Conservation (phyloP, 2,113 vertebrate genomes). For the Riparia riparia region DNA sequence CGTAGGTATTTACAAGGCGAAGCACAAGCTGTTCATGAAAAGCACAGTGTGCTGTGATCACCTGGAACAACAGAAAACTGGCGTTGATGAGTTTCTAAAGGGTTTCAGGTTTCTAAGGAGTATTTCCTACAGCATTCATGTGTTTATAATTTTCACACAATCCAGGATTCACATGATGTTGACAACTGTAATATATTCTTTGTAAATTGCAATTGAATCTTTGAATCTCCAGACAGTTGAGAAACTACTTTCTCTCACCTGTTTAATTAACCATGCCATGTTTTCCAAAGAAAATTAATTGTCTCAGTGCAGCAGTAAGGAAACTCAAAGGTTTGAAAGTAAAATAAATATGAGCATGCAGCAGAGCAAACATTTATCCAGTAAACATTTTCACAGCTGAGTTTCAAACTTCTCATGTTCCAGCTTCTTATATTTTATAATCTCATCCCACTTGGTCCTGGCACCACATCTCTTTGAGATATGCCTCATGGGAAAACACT, state of each 20-base stretch:
- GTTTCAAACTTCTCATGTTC: conserved; percentile 64
- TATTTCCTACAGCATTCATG: neutral
- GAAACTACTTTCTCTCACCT: conserved; percentile 50
- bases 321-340: conserved; percentile 44
- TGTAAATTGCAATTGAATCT: conserved; percentile 2
- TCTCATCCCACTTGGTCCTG: conserved; percentile 60
- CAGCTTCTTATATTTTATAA: conserved; percentile 65
- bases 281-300: conserved; percentile 65
- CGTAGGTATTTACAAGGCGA: neutral
- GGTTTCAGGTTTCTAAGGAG: neutral
- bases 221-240: conserved; percentile 48
- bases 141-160: conserved; percentile 37
- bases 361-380: conserved; percentile 45
- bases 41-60: neutral
- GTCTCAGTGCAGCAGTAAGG: conserved; percentile 30
- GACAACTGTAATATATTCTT: conserved; percentile 57
- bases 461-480: conserved; percentile 52
- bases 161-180: conserved; percentile 14
- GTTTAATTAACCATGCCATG: conserved; percentile 61
- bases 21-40: neutral
- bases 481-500: conserved; percentile 49
- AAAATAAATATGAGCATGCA: conserved; percentile 26
- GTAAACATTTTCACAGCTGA: conserved; percentile 73
- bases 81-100: neutral
- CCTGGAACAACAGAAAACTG: neutral